Conservation (phyloP, 1,140 invertebrate genomes). For the Ericerus pela region DNA sequence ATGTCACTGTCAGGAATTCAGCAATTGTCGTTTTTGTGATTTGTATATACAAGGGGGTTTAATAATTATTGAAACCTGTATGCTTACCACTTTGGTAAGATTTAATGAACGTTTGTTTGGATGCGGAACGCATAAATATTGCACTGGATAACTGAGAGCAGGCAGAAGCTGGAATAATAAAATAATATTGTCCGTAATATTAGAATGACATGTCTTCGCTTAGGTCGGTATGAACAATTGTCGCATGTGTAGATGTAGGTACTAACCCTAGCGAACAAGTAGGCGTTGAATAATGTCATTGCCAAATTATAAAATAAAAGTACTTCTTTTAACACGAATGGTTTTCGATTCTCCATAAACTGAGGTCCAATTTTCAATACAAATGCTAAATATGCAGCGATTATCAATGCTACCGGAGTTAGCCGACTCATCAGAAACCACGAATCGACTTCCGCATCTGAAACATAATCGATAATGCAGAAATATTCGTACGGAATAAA, state of each 20-base stretch:
- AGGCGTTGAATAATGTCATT: slow-evolving; percentile 50
- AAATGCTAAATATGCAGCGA: slow-evolving; percentile 45
- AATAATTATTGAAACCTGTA: too few species aligned
- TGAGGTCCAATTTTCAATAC: slow-evolving; percentile 53
- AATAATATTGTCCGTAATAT: background rate
- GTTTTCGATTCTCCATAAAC: slow-evolving; percentile 48
- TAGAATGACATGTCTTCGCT: too few species aligned
- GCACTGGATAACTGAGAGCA: background rate
- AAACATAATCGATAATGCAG: slow-evolving; percentile 15
- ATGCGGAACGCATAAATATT: background rate
- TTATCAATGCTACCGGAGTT: slow-evolving; percentile 44
- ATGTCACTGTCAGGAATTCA: too few species aligned
- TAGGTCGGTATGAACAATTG: too few species aligned
- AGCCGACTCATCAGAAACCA: slow-evolving; percentile 60
- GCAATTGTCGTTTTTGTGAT: too few species aligned
- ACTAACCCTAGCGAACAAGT: slow-evolving; percentile 43
- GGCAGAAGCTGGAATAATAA: background rate
- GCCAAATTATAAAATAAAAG: slow-evolving; percentile 53
- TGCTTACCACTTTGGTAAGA: background rate
- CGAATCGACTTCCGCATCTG: slow-evolving; percentile 44
- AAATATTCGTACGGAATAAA: too few species aligned
- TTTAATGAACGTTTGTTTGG: background rate
- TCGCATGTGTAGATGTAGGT: background rate
- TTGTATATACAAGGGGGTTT: too few species aligned
- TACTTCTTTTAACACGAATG: slow-evolving; percentile 44